phyloP scores from a whole-genome alignment of 2,797 vertebrate species.

The Periophthalmus magnuspinnatus region DNA sequence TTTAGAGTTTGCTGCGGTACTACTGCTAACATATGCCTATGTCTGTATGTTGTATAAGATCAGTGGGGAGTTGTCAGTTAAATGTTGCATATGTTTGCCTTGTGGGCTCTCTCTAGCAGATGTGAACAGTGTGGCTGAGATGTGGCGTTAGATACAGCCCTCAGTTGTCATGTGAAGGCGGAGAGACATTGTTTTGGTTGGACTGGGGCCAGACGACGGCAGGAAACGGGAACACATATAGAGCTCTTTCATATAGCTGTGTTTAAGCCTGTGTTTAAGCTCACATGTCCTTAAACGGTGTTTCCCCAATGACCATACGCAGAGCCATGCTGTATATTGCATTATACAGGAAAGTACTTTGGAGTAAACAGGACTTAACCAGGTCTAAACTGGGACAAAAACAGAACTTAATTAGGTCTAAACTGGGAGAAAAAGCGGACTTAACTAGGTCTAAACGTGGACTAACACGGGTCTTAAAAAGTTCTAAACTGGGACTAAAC shows the following conservation, averaged over 20 bases:
- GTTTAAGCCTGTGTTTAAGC: constrained; percentile 18
- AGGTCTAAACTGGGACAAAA: too few species aligned
- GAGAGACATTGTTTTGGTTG: constrained; percentile 17
- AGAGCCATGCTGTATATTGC: constrained; percentile 29
- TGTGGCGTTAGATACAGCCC: constrained; percentile 3
- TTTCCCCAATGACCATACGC: constrained; percentile 17
- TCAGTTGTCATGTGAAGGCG: constrained; percentile 9
- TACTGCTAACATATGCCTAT: neutral
- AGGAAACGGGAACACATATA: constrained; percentile 22
- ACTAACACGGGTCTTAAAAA: too few species aligned
- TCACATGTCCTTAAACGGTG: constrained; percentile 49
- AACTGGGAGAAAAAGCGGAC: too few species aligned
- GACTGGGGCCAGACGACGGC: neutral
- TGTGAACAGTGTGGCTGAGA: neutral
- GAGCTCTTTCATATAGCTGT: constrained; percentile 18
- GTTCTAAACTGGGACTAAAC: too few species aligned
- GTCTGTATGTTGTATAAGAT: neutral
- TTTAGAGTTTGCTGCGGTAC: neutral
- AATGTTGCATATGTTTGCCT: constrained; percentile 1
- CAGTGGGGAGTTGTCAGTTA: neutral
- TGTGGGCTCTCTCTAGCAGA: neutral
- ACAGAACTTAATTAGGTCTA: too few species aligned
- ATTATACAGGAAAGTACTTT: neutral
- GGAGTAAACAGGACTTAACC: too few species aligned
- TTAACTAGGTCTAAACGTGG: too few species aligned